Conservation (phyloP, 1,140 invertebrate species). For the Xylocopa sonorina region DNA sequence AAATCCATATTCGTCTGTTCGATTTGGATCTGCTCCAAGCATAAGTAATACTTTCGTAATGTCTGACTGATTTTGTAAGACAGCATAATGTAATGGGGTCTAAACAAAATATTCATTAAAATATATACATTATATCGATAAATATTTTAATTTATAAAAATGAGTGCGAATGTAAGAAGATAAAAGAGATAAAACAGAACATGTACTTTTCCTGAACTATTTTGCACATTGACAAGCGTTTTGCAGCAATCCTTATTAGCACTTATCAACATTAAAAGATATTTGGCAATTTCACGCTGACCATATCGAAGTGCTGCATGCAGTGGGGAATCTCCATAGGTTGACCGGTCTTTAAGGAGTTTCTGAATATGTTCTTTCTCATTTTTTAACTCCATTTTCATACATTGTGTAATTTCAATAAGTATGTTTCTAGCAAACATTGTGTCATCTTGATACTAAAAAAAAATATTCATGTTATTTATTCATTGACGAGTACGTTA, state of each 20-base stretch:
- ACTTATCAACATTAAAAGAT: constrained; percentile 70
- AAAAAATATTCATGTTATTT: constrained; percentile 8
- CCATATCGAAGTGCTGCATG: constrained; percentile 74
- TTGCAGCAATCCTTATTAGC: constrained; percentile 60
- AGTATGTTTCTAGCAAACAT: constrained; percentile 68
- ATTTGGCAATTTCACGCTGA: constrained; percentile 65
- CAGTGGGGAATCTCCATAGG: constrained; percentile 73
- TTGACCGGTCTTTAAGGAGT: constrained; percentile 68
- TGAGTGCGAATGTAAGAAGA: constrained; percentile 25
- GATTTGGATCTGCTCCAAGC: constrained; percentile 81
- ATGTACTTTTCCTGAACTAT: constrained; percentile 72
- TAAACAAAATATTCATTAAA: constrained; percentile 68
- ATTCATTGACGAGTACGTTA: constrained; percentile 5
- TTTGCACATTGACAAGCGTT: constrained; percentile 70
- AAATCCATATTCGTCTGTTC: constrained; percentile 79
- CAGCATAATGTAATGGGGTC: constrained; percentile 82
- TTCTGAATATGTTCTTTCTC: constrained; percentile 57
- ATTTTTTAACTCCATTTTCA: constrained; percentile 50
- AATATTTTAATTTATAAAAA: constrained; percentile 22
- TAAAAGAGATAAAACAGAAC: constrained; percentile 31
- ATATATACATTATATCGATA: constrained; percentile 49
- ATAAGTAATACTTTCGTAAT: constrained; percentile 75
- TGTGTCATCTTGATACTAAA: constrained; percentile 36
- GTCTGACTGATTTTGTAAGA: constrained; percentile 78
- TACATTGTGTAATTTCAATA: constrained; percentile 51